Conservation (phyloP, 37 sponge, comb jelly and placozoan species). For the Oopsacas minuta region DNA sequence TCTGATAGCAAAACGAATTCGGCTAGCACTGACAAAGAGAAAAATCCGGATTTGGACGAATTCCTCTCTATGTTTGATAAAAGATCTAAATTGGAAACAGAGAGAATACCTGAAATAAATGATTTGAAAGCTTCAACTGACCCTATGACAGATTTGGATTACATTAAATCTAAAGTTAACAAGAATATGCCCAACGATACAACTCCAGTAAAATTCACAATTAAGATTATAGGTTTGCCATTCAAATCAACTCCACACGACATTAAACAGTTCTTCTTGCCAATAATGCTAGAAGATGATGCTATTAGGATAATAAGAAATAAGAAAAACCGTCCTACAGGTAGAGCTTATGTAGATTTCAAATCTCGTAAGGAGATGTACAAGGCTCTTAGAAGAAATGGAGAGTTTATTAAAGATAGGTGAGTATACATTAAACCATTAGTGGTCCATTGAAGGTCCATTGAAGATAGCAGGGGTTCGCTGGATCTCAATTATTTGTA, state of each 20-base stretch:
- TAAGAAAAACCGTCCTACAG: slow-evolving; percentile 58
- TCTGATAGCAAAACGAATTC: not conserved
- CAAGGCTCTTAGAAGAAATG: slow-evolving; percentile 54
- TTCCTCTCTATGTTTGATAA: slow-evolving; percentile 55
- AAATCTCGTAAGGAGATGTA: slow-evolving; percentile 45
- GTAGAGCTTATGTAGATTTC: slow-evolving; percentile 84
- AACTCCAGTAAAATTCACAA: slow-evolving; percentile 33
- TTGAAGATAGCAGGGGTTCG: too few relatives aligned
- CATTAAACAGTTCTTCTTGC: slow-evolving; percentile 75
- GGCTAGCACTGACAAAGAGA: not conserved
- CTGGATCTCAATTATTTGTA: too few relatives aligned
- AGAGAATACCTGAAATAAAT: slow-evolving; percentile 41
- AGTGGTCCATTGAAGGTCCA: too few relatives aligned
- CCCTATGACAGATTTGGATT: not conserved
- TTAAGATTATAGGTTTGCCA: slow-evolving; percentile 80
- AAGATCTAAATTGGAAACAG: slow-evolving; percentile 30
- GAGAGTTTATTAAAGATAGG: slow-evolving; percentile 63
- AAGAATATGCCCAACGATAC: not conserved
- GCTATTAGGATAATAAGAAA: slow-evolving; percentile 44
- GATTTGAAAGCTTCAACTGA: not conserved
- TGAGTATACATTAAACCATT: too few relatives aligned
- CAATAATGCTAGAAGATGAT: slow-evolving; percentile 29
- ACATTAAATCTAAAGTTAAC: not conserved
- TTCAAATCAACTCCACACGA: slow-evolving; percentile 60
- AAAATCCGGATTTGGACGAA: slow-evolving; percentile 70